These are phyloP conservation scores for Nothoprocta pentlandii DNA, from an alignment of 2,113 vertebrate species.

Conservation along the genomic window DNA sequence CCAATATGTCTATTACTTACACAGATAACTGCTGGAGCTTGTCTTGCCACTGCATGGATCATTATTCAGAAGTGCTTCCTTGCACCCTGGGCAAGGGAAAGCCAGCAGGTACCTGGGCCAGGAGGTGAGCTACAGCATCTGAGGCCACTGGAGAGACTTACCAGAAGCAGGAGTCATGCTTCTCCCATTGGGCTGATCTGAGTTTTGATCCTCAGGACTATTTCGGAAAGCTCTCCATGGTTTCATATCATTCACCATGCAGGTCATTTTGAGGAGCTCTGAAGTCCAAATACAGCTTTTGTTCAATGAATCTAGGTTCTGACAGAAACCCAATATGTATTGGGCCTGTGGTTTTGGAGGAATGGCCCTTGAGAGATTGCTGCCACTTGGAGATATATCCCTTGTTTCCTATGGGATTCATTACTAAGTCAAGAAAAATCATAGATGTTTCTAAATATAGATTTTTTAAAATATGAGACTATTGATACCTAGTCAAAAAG, in stretches of 20 bases:
- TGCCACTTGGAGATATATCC: background rate
- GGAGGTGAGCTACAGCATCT: background rate
- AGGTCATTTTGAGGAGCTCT: background rate
- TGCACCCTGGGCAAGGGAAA: background rate
- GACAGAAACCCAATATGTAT: background rate
- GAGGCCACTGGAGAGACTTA: background rate
- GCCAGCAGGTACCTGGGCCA: background rate
- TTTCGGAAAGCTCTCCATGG: background rate
- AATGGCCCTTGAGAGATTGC: background rate
- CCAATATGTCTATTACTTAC: background rate
- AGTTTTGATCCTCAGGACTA: background rate
- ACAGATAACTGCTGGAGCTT: background rate
- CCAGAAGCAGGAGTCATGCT: background rate
- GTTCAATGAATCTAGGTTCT: background rate
- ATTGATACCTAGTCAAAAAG: background rate
- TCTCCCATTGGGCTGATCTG: background rate
- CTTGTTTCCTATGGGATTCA: background rate
- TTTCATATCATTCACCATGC: background rate
- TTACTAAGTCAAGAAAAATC: background rate
- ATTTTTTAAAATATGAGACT: background rate
- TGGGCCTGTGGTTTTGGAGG: fast-evolving
- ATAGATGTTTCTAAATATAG: background rate
- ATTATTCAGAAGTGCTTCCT: background rate
- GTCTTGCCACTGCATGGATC: background rate
- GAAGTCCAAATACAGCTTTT: background rate